Evolutionary conservation across 1,140 invertebrate genomes (phyloP).

Genomic region (Cyphomyrmex costatus): DNA sequence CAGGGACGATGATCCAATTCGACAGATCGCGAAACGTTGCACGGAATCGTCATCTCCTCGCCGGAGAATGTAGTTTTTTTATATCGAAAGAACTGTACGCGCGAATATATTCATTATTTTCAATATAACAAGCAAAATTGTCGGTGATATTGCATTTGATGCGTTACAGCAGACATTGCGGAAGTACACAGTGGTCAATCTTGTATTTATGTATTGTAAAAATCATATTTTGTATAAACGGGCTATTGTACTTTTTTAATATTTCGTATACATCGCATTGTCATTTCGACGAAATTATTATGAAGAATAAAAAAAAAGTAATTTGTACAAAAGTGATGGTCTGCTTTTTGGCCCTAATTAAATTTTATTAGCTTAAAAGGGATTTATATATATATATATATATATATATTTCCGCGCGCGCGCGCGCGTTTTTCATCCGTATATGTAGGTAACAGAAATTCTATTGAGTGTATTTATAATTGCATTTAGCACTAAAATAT

Average conservation of each 20-base stretch:
- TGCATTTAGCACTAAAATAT: not conserved
- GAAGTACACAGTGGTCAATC: constrained; percentile 75
- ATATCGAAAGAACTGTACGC: constrained; percentile 73
- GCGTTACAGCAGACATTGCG: constrained; percentile 71
- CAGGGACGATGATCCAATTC: not conserved
- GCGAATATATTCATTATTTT: constrained; percentile 74
- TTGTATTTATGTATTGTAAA: constrained; percentile 82
- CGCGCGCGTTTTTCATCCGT: not conserved
- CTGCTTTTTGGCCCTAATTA: not conserved
- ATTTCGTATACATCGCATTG: constrained; percentile 84
- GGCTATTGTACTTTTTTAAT: constrained; percentile 87
- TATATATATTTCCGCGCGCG: too few relatives aligned
- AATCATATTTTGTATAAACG: constrained; percentile 86
- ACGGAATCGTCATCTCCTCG: constrained; percentile 64
- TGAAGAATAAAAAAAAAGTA: constrained; percentile 82
- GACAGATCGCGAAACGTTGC: not conserved
- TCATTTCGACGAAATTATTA: constrained; percentile 82
- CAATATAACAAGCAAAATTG: constrained; percentile 69
- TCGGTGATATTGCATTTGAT: constrained; percentile 73
- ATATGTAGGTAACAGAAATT: not conserved
- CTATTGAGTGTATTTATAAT: not conserved
- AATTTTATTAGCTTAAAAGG: not conserved
- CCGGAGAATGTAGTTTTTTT: constrained; percentile 75
- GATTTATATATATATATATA: too few relatives aligned
- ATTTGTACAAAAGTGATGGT: constrained; percentile 79